These are phyloP conservation scores for Orchestia grillus DNA, from an alignment of 1,140 invertebrate genomes.

Conservation along the genomic window DNA sequence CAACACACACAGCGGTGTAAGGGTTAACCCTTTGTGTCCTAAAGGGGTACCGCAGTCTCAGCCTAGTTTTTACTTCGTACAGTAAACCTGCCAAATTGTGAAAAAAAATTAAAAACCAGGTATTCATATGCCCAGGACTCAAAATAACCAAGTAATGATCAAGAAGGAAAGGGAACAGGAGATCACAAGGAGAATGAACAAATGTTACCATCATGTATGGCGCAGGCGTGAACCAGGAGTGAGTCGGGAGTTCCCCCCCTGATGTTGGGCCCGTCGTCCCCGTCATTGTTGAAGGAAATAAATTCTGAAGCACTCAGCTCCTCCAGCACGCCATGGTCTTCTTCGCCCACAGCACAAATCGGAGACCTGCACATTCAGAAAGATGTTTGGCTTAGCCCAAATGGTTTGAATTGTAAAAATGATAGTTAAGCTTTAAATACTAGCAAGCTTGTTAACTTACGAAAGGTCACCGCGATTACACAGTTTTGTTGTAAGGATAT, in stretches of 20 bases:
- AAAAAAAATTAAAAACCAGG: too few relatives aligned
- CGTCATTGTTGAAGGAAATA: background rate
- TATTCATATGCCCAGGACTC: too few relatives aligned
- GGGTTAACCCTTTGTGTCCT: too few relatives aligned
- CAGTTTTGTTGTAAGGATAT: background rate
- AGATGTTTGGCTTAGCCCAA: background rate
- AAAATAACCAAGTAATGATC: too few relatives aligned
- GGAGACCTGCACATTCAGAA: background rate
- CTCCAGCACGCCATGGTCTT: constrained; percentile 7
- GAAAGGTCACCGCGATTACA: background rate
- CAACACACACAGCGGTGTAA: too few relatives aligned
- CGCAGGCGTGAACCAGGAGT: constrained; percentile 10
- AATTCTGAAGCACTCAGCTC: background rate
- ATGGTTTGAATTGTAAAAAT: background rate
- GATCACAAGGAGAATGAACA: background rate
- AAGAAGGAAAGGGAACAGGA: background rate
- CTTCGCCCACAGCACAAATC: background rate
- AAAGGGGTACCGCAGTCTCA: too few relatives aligned
- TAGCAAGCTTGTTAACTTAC: background rate
- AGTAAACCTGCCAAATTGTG: too few relatives aligned
- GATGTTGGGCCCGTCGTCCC: background rate
- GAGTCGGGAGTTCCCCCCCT: constrained; percentile 11
- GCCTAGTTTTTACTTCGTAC: too few relatives aligned
- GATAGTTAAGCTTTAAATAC: background rate
- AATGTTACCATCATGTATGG: background rate